Conservation (phyloP, 2,797 vertebrate species). For the Ceyx erithaca region DNA sequence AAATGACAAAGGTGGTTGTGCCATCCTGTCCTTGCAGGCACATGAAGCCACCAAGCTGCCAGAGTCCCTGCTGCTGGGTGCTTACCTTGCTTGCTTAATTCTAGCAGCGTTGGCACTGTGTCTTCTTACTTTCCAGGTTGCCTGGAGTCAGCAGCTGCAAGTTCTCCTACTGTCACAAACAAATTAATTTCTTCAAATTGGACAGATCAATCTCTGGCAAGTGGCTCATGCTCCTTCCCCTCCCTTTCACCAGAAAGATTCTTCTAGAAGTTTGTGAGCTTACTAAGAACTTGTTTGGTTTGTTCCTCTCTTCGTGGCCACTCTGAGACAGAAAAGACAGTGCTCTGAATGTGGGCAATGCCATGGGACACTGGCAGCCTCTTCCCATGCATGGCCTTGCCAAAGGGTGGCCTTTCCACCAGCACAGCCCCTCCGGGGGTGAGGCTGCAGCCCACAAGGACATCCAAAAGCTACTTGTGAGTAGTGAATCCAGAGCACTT, state of each 20-base stretch:
- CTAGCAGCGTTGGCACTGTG: accelerated
- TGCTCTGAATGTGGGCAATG: neutral
- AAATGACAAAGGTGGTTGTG: neutral
- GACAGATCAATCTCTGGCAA: constrained; percentile 6
- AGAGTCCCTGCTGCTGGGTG: accelerated
- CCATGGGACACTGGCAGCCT: too few relatives aligned
- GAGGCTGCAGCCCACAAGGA: neutral
- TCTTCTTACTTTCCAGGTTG: constrained; percentile 11
- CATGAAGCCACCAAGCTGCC: neutral
- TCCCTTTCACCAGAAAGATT: neutral
- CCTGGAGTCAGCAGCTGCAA: constrained; percentile 46
- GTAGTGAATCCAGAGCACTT: neutral
- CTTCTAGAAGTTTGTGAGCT: constrained; percentile 20
- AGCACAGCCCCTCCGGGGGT: neutral
- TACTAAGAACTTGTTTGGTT: accelerated
- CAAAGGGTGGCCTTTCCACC: neutral
- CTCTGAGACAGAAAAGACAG: neutral
- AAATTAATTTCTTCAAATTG: constrained; percentile 41
- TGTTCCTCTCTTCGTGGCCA: neutral
- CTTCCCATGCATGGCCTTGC: neutral
- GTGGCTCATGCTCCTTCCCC: neutral
- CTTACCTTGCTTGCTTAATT: neutral
- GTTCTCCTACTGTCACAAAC: constrained; percentile 22
- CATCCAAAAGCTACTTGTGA: neutral
- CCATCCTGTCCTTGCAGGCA: neutral